A percentile compares a stretch with the other conserved stretches of the same genome.
Evolutionary conservation across 1,140 invertebrate genomes (phyloP).

Genomic region (Acromyrmex echinatior): DNA sequence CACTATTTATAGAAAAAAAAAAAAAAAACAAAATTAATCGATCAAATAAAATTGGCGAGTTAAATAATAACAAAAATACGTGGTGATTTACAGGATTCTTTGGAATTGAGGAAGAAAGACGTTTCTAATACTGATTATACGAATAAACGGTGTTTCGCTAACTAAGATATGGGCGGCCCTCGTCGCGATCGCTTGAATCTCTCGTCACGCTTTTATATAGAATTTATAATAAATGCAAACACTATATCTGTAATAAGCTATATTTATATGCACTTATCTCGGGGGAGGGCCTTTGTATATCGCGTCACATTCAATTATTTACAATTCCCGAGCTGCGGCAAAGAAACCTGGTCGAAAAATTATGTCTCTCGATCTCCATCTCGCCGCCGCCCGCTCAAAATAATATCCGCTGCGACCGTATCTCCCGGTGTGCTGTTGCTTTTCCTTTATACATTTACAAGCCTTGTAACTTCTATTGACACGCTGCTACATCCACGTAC

Average conservation of each 20-base stretch:
- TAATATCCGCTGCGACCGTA: conserved; percentile 32
- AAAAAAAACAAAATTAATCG: neutral
- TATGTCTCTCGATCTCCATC: neutral
- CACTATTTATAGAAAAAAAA: conserved; percentile 1
- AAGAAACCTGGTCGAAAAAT: conserved; percentile 34
- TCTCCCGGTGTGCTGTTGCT: conserved; percentile 12
- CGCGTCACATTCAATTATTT: conserved; percentile 61
- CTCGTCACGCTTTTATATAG: conserved; percentile 74
- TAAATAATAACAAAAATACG: conserved; percentile 24
- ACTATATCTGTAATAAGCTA: conserved; percentile 77
- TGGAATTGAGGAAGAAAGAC: conserved; percentile 20
- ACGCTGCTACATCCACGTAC: conserved; percentile 6
- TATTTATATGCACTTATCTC: conserved; percentile 55
- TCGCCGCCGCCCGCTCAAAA: neutral
- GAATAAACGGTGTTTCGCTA: neutral
- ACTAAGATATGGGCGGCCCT: conserved; percentile 8
- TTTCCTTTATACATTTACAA: conserved; percentile 67
- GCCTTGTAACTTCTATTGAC: conserved; percentile 41
- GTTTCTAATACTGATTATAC: conserved; percentile 37
- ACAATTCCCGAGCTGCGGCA: conserved; percentile 21
- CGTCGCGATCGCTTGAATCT: conserved; percentile 40
- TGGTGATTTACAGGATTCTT: neutral
- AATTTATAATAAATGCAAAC: conserved; percentile 82
- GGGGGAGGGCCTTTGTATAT: conserved; percentile 6
- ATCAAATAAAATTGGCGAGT: conserved; percentile 14